These are phyloP conservation scores for Vanessa cardui DNA, from an alignment of 2,888 invertebrate genomes.

Conservation along the genomic window DNA sequence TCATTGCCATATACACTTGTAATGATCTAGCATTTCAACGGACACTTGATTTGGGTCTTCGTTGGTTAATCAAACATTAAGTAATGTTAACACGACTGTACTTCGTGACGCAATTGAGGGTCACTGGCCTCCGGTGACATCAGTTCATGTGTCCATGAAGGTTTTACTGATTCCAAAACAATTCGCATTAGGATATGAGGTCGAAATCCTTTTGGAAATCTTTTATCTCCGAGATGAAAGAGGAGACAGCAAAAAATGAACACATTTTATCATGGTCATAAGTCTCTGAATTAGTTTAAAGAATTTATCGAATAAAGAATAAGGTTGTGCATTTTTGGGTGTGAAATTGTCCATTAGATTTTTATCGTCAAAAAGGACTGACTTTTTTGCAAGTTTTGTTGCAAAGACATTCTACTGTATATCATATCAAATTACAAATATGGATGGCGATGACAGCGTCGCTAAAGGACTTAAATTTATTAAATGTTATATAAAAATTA, in stretches of 20 bases:
- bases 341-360: not conserved
- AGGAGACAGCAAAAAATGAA: conserved; percentile 22
- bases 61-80: conserved; percentile 27
- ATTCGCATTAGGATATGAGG: conserved; percentile 34
- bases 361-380: not conserved
- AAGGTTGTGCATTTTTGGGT: not conserved
- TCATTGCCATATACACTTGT: conserved; percentile 1
- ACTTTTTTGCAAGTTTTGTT: not conserved
- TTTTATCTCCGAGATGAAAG: conserved; percentile 32
- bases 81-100: conserved; percentile 42
- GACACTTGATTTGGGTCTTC: conserved; percentile 23
- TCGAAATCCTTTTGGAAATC: conserved; percentile 33
- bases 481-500: too few species aligned
- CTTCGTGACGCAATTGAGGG: conserved; percentile 45
- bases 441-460: too few species aligned
- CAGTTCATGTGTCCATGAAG: conserved; percentile 32
- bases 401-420: too few species aligned
- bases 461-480: too few species aligned
- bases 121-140: conserved; percentile 47
- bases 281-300: not conserved
- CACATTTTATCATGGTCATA: conserved; percentile 21
- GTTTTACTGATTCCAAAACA: conserved; percentile 32
- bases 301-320: not conserved
- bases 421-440: too few species aligned
- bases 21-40: conserved; percentile 8